phyloP scores from a whole-genome alignment of 2,113 vertebrate genomes.

The Ochotona curzoniae region DNA sequence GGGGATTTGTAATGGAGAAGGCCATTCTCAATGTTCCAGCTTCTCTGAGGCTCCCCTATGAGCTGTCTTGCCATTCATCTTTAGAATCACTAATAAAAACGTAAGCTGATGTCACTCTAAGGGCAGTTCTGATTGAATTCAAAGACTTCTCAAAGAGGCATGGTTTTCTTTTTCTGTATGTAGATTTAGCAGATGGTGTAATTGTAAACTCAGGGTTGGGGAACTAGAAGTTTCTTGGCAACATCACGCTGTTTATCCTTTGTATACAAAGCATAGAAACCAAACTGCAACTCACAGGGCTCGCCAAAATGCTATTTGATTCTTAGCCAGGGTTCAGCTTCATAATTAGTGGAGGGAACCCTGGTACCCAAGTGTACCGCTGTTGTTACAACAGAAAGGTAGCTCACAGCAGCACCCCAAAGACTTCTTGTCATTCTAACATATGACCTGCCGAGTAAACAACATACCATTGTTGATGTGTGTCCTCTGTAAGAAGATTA shows the following conservation, averaged over 20 bases:
- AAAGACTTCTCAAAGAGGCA: slow-evolving; percentile 73
- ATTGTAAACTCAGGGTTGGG: slow-evolving; percentile 78
- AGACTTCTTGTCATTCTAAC: slow-evolving; percentile 44
- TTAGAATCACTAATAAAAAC: slow-evolving; percentile 60
- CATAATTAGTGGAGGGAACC: slow-evolving; percentile 62
- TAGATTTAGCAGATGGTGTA: slow-evolving; percentile 80
- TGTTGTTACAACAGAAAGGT: slow-evolving; percentile 67
- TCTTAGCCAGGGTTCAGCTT: slow-evolving; percentile 66
- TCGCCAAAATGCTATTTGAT: slow-evolving; percentile 71
- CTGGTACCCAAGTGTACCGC: slow-evolving; percentile 38
- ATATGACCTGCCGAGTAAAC: not conserved
- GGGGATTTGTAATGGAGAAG: not conserved
- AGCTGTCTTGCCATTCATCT: slow-evolving; percentile 24
- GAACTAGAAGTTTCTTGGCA: slow-evolving; percentile 80
- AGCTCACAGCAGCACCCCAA: not conserved
- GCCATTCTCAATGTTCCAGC: not conserved
- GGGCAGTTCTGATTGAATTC: slow-evolving; percentile 62
- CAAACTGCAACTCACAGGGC: slow-evolving; percentile 67
- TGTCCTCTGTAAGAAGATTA: not conserved
- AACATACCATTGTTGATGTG: not conserved
- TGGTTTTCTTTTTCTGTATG: slow-evolving; percentile 57
- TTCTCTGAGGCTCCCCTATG: not conserved
- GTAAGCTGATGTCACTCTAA: slow-evolving; percentile 65
- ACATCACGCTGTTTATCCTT: slow-evolving; percentile 78
- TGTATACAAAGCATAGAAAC: slow-evolving; percentile 81